Base-by-base conservation (phyloP, 1,140 invertebrate species). In the Samia ricini region DNA sequence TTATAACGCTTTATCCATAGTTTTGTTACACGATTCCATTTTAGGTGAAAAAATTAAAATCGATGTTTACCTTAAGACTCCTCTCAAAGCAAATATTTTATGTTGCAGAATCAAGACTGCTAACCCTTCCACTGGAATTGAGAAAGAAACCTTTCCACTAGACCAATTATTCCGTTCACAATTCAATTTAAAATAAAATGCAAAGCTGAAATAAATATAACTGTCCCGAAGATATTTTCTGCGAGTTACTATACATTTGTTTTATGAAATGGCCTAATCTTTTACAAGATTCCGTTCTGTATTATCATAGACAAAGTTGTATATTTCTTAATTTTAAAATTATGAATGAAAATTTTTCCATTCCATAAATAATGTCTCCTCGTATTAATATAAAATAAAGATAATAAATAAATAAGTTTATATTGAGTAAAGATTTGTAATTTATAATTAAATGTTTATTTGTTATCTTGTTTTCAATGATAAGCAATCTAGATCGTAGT, bases 221-320 rank as follows among this genome's bases (percentile, higher is more conserved):
- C 86, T 88, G 88, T 86, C 86, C 86, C 79, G 86, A 90, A 85
- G 82, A 89, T 90, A 87, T 90, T 91, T 91, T 89, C 88, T 91
- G 88, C 87, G 85, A 90, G 88, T 89, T 88, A 91, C 88, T 90
- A 90, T 89, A 91, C 88, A 91, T 90, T 90, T 91, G 89, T 90
- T 90, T 90, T 89, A 90, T 90, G 88, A 90, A 89, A 90, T 90
- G 89, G 88, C 89, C 88, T 90, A 90, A 87, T 91, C 88, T 91
- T 85, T 90, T 91, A 88, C 87, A 90, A 91, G 89, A 91, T 91
- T 90, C 88, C 84, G 87, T 89, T 91, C 89, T 90, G 87, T 89
- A 83, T 81, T 88, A 83, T 86, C 89, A 91, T 90, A 90, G 87
- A 91, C 89, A 91, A 88, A 63, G 77, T 71, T 64, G 66, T 73